These are phyloP conservation scores for Phallusia fumigata DNA, from an alignment of 23 tunicate genomes.

Conservation along the genomic window DNA sequence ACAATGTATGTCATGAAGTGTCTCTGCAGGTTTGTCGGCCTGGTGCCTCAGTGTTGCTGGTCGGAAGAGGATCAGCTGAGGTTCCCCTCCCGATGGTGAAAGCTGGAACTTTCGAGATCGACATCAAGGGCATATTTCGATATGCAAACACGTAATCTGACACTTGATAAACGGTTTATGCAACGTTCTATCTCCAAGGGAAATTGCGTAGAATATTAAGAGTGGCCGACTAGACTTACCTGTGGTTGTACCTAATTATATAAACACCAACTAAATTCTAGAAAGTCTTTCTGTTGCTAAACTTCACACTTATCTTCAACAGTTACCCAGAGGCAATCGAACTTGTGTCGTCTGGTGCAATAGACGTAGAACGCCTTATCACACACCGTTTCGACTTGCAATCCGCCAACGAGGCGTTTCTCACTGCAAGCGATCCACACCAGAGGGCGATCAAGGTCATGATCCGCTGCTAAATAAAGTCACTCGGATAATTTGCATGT, in stretches of 20 bases:
- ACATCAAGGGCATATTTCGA: conserved; percentile 85
- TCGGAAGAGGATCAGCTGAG: conserved; percentile 79
- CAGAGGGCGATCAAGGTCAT: conserved; percentile 80
- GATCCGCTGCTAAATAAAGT: conserved; percentile 58
- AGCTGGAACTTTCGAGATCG: conserved; percentile 90
- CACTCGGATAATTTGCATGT: not conserved
- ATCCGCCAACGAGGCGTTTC: conserved; percentile 66
- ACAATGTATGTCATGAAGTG: not conserved
- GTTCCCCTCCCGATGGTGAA: conserved; percentile 80
- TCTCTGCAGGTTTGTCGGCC: conserved; percentile 62
- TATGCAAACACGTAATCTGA: conserved; percentile 90
- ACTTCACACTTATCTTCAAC: not conserved
- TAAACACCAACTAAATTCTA: no score
- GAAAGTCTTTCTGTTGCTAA: no score
- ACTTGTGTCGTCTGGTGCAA: conserved; percentile 58
- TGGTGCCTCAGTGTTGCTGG: conserved; percentile 73
- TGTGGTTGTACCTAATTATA: no score
- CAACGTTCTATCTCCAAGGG: no score
- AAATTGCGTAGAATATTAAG: no score
- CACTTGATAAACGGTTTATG: not conserved
- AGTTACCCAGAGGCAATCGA: conserved; percentile 82
- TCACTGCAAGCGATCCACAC: conserved; percentile 53
- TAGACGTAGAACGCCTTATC: conserved; percentile 63
- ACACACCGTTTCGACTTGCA: conserved; percentile 73
- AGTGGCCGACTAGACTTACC: no score